Conservation (phyloP, 2,888 invertebrate genomes). For the Gibbula magus region DNA sequence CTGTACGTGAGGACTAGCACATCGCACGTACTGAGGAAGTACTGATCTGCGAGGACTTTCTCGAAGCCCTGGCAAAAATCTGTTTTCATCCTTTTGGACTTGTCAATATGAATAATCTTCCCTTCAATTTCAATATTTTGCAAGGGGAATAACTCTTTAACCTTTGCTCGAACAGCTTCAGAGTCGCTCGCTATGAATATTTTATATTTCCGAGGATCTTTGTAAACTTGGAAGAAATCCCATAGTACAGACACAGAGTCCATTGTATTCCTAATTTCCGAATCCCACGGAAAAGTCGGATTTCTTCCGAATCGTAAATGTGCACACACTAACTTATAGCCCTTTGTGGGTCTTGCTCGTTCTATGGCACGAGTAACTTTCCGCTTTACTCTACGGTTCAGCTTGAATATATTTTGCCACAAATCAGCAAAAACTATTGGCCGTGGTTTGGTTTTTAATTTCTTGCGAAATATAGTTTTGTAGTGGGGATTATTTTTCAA, state of each 20-base stretch:
- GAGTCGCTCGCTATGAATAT: constrained; percentile 51
- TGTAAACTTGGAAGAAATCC: constrained; percentile 43
- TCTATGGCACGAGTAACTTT: constrained; percentile 31
- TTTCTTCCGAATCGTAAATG: constrained; percentile 47
- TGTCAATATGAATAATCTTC: constrained; percentile 49
- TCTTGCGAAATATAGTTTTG: constrained; percentile 33
- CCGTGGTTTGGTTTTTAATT: constrained; percentile 36
- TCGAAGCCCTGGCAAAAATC: constrained; percentile 43
- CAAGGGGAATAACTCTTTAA: constrained; percentile 34
- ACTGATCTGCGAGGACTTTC: constrained; percentile 48
- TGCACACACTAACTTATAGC: constrained; percentile 44
- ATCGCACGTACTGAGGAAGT: constrained; percentile 45
- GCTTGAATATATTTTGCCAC: constrained; percentile 44
- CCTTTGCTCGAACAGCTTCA: constrained; percentile 40
- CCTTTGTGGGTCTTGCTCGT: constrained; percentile 27
- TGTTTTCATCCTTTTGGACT: constrained; percentile 15
- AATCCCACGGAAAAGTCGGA: constrained; percentile 48
- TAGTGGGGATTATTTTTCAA: constrained; percentile 43
- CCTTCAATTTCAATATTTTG: constrained; percentile 42
- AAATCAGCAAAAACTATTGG: constrained; percentile 42
- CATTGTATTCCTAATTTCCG: constrained; percentile 40
- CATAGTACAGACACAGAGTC: constrained; percentile 42
- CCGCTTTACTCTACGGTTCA: constrained; percentile 38
- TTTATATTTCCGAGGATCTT: constrained; percentile 37
- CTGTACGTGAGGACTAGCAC: constrained; percentile 46